phyloP scores from a whole-genome alignment of 1,140 invertebrate species.

The Trachymyrmex cornetzi region DNA sequence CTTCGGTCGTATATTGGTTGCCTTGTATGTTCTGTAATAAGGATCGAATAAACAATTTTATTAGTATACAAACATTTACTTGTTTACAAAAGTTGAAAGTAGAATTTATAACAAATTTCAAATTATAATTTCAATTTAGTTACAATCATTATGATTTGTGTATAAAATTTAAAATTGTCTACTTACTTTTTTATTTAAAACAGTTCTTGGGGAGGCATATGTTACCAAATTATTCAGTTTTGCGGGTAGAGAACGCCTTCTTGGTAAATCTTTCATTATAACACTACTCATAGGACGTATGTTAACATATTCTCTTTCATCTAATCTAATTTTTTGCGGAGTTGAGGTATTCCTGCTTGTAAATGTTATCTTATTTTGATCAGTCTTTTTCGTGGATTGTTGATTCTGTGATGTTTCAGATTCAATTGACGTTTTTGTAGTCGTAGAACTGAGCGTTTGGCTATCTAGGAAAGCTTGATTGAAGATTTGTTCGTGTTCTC shows the following conservation, averaged over 20 bases:
- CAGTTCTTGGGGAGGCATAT: slow-evolving; percentile 64
- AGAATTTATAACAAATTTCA: slow-evolving; percentile 1
- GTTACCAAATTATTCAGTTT: slow-evolving; percentile 66
- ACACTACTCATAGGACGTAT: slow-evolving; percentile 48
- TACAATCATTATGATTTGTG: neutral
- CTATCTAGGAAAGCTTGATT: neutral
- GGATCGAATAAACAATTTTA: slow-evolving; percentile 20
- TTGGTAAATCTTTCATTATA: slow-evolving; percentile 47
- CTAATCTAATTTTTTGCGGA: neutral
- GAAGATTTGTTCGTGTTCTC: neutral
- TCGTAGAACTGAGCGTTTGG: neutral
- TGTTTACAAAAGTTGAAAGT: slow-evolving; percentile 4
- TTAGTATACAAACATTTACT: neutral
- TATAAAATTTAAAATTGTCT: neutral
- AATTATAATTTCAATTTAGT: neutral
- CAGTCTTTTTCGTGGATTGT: neutral
- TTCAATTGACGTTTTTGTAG: slow-evolving; percentile 49
- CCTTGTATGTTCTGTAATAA: slow-evolving; percentile 71
- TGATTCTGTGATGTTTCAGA: neutral
- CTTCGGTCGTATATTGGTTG: slow-evolving; percentile 73
- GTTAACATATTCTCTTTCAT: neutral
- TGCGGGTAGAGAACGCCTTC: slow-evolving; percentile 78
- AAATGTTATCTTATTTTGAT: neutral
- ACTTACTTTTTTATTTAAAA: slow-evolving; percentile 72
- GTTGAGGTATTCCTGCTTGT: neutral